A percentile compares a stretch with the other conserved stretches of the same genome.
phyloP scores from a whole-genome alignment of 2,113 vertebrate species.

The Larimichthys polyactis region DNA sequence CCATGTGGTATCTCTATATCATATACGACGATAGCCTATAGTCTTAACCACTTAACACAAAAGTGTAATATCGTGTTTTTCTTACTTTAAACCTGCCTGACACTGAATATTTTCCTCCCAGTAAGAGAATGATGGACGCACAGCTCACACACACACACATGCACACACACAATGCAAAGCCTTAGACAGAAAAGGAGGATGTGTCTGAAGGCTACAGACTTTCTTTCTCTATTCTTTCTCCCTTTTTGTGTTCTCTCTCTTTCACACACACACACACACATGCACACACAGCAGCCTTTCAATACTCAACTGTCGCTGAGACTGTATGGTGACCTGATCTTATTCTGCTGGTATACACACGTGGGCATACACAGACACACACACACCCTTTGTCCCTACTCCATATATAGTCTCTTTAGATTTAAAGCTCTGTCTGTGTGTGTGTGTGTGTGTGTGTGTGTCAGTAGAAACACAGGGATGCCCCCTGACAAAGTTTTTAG shows the following conservation, averaged over 20 bases:
- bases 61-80: too few relatives aligned
- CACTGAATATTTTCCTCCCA: too few relatives aligned
- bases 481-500: conserved; percentile 26
- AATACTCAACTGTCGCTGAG: conserved; percentile 81
- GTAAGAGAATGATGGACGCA: not conserved
- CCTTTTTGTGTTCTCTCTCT: conserved; percentile 15
- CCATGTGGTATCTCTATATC: not conserved
- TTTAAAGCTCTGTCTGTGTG: conserved; percentile 43
- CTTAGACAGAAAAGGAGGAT: conserved; percentile 41
- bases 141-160: not conserved
- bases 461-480: conserved; percentile 20
- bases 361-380: conserved; percentile 41
- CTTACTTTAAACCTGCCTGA: too few relatives aligned
- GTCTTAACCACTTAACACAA: too few relatives aligned
- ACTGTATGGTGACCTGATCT: conserved; percentile 85
- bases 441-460: conserved; percentile 22
- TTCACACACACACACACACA: conserved; percentile 55
- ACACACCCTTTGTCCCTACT: conserved; percentile 56
- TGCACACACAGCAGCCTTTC: conserved; percentile 77
- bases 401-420: conserved; percentile 51
- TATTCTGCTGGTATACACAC: conserved; percentile 77
- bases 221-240: conserved; percentile 68
- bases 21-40: not conserved
- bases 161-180: conserved; percentile 18
- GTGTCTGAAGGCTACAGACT: conserved; percentile 63